Conservation (phyloP, 2,113 vertebrate species). For the Crotalus viridis region DNA sequence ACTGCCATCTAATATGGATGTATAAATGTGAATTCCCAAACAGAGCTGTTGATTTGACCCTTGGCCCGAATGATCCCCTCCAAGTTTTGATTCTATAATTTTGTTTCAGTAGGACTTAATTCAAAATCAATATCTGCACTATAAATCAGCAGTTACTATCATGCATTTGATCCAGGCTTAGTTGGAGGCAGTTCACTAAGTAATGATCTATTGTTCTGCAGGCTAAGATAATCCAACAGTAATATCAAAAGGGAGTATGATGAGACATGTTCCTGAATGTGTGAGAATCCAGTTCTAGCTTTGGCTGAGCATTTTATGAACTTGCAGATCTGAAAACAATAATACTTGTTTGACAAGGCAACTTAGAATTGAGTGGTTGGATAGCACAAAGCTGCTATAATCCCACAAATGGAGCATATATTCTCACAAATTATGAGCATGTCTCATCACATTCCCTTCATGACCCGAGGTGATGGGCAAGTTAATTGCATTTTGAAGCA, state of each 20-base stretch:
- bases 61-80: neutral
- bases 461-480: neutral
- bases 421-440: neutral
- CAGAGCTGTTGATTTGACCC: neutral
- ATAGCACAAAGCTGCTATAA: neutral
- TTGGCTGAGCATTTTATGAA: neutral
- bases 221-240: neutral
- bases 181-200: neutral
- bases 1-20: neutral
- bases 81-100: neutral
- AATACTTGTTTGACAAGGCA: neutral
- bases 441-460: neutral
- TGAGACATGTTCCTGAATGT: neutral
- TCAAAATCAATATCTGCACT: neutral
- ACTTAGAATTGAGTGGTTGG: neutral
- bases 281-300: accelerated
- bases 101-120: neutral
- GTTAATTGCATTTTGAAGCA: neutral
- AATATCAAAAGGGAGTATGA: neutral
- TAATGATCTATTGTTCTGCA: neutral
- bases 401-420: neutral
- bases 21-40: neutral
- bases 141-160: neutral
- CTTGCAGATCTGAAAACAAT: neutral
- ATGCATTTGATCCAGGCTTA: neutral